phyloP scores from a whole-genome alignment of 2,113 vertebrate genomes.

The Mohoua ochrocephala region DNA sequence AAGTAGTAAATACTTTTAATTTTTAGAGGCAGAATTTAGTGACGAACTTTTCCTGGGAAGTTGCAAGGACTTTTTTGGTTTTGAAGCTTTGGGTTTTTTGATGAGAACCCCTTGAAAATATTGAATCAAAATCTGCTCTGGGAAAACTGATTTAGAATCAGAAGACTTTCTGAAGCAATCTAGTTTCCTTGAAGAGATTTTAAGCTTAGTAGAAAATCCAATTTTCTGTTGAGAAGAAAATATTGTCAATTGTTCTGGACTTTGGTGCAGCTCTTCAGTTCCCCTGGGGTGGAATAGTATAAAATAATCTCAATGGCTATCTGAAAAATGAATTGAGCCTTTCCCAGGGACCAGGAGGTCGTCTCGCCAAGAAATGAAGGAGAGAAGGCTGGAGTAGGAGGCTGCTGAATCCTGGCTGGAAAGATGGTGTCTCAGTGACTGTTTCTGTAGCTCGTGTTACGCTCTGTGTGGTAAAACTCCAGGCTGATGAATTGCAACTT shows the following conservation, averaged over 20 bases:
- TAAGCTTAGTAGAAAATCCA: conserved; percentile 34
- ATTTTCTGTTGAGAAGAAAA: conserved; percentile 2
- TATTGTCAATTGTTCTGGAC: background rate
- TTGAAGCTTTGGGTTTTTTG: background rate
- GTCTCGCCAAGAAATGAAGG: background rate
- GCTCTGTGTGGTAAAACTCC: background rate
- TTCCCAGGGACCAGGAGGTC: background rate
- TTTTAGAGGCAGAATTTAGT: background rate
- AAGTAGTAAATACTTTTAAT: background rate
- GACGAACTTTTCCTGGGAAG: background rate
- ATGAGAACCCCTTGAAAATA: background rate
- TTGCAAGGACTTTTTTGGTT: background rate
- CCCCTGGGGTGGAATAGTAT: background rate
- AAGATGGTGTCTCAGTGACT: background rate
- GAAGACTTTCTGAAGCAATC: conserved; percentile 4
- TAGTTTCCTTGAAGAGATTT: conserved; percentile 31
- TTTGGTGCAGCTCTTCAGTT: background rate
- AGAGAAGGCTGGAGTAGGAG: background rate
- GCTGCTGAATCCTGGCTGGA: background rate
- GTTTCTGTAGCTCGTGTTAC: background rate
- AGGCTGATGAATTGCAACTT: background rate
- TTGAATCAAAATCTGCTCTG: background rate
- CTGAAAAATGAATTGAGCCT: background rate
- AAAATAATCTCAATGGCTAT: background rate
- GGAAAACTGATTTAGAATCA: conserved; percentile 7